phyloP scores from a whole-genome alignment of 2,888 invertebrate species.

The Quadriops clusia region DNA sequence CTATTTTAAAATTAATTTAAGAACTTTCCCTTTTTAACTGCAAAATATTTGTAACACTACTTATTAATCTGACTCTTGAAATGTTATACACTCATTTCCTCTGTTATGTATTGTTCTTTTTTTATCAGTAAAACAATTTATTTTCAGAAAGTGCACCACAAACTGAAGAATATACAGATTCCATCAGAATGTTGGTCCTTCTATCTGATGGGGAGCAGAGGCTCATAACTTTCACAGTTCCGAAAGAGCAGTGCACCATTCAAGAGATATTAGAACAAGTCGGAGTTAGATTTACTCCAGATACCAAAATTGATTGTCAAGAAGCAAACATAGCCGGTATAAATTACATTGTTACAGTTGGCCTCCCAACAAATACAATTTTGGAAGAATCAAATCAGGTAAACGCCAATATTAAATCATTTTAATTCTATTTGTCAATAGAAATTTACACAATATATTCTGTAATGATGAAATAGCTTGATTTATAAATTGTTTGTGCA shows the following conservation, averaged over 20 bases:
- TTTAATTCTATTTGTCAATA: too few species aligned
- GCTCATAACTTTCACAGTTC: constrained; percentile 69
- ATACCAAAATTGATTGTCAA: constrained; percentile 62
- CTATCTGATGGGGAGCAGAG: constrained; percentile 68
- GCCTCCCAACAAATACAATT: constrained; percentile 25
- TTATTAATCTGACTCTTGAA: too few species aligned
- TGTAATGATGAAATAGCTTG: too few species aligned
- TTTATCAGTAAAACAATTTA: constrained; percentile 5
- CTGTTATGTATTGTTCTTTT: too few species aligned
- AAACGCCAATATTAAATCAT: too few species aligned
- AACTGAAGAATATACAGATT: constrained; percentile 45
- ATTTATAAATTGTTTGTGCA: too few species aligned
- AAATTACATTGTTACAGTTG: constrained; percentile 69
- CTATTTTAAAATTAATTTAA: too few species aligned
- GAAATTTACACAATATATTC: too few species aligned
- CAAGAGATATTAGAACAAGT: constrained; percentile 72
- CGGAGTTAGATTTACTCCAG: constrained; percentile 55
- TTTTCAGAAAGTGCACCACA: constrained; percentile 11
- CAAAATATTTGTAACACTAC: too few species aligned
- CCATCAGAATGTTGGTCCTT: constrained; percentile 70
- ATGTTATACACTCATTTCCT: too few species aligned
- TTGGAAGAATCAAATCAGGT: constrained; percentile 13
- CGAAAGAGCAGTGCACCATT: constrained; percentile 70
- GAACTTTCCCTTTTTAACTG: too few species aligned
- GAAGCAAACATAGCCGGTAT: constrained; percentile 63